These are phyloP conservation scores for Halesus radiatus DNA, from an alignment of 1,140 invertebrate species.

Conservation along the genomic window DNA sequence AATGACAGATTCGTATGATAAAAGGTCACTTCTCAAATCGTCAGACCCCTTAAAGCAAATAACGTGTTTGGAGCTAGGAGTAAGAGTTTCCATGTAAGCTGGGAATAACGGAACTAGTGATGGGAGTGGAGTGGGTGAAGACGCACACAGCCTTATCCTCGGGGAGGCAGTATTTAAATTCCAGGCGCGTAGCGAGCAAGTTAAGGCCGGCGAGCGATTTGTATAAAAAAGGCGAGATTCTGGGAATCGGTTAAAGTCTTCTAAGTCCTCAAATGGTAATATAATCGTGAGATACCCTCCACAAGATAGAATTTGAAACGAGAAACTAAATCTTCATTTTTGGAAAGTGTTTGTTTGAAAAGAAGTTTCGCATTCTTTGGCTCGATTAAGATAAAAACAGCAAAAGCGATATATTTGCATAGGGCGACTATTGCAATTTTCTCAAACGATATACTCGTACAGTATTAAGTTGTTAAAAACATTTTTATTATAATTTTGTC, in stretches of 20 bases:
- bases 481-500: too few relatives aligned
- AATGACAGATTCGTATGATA: neutral
- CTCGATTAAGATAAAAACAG: neutral
- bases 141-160: neutral
- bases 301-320: neutral
- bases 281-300: neutral
- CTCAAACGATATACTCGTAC: too few relatives aligned
- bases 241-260: conserved; percentile 24
- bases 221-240: conserved; percentile 28
- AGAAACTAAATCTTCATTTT: conserved; percentile 4
- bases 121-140: neutral
- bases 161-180: conserved; percentile 12
- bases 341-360: neutral
- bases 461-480: too few relatives aligned
- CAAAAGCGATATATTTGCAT: neutral
- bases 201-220: conserved; percentile 33
- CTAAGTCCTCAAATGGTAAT: conserved; percentile 18
- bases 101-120: neutral
- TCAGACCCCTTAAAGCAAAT: neutral
- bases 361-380: neutral
- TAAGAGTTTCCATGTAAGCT: neutral
- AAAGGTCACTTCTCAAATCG: neutral
- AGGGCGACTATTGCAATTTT: neutral
- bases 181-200: conserved; percentile 11
- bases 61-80: neutral